Evolutionary conservation across 2,888 invertebrate genomes (phyloP).

Genomic region (Drosophila setosimentum): DNA sequence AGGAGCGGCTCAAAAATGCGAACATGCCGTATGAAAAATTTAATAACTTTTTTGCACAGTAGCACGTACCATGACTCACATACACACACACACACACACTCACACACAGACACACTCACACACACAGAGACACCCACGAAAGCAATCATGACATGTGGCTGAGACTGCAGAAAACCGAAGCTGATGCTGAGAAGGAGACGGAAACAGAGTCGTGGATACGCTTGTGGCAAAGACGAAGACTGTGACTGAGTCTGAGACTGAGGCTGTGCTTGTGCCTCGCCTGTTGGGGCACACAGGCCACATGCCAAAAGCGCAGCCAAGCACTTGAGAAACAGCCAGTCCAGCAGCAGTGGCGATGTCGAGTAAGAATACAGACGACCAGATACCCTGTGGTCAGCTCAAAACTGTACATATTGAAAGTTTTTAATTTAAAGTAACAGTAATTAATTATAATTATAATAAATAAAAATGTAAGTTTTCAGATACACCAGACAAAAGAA

Average conservation of each 20-base stretch:
- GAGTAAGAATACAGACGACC: fast-evolving
- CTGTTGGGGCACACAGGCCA: conserved; percentile 49
- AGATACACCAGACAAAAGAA: neutral
- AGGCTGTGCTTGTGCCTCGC: conserved; percentile 41
- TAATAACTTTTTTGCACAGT: conserved; percentile 75
- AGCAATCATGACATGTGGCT: conserved; percentile 81
- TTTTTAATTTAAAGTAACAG: too few relatives aligned
- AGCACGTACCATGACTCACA: conserved; percentile 77
- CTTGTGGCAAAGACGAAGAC: conserved; percentile 3
- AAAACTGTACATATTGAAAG: neutral
- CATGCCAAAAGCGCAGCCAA: conserved; percentile 74
- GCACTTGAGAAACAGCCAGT: conserved; percentile 69
- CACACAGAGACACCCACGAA: conserved; percentile 39
- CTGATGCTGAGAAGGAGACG: conserved; percentile 40
- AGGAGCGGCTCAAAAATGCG: conserved; percentile 52
- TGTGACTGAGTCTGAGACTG: neutral
- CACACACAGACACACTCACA: conserved; percentile 32
- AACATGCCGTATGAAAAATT: conserved; percentile 66
- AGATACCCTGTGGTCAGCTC: neutral
- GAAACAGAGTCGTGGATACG: conserved; percentile 8
- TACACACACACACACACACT: conserved; percentile 44
- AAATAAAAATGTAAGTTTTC: too few relatives aligned
- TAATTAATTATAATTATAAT: too few relatives aligned
- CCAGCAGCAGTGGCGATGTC: conserved; percentile 19
- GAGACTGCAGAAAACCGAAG: conserved; percentile 48